These are phyloP conservation scores for Amorpha juglandis DNA, from an alignment of 2,888 invertebrate species.

Conservation along the genomic window DNA sequence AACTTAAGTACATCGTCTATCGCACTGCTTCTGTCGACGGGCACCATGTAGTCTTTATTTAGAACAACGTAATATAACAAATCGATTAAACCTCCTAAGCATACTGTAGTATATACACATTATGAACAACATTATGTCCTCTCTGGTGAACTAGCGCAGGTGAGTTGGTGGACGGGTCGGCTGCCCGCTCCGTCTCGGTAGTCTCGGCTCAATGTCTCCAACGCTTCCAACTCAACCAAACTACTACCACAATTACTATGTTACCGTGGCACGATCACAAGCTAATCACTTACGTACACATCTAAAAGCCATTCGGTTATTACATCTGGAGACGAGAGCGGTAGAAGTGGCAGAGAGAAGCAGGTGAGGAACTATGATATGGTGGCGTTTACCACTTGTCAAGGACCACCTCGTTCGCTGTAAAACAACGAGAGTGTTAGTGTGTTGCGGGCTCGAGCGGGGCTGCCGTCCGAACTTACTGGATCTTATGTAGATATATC, in stretches of 20 bases:
- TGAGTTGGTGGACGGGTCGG: conserved; percentile 53
- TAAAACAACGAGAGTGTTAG: conserved; percentile 83
- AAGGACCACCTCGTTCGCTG: conserved; percentile 89
- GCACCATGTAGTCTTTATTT: conserved; percentile 83
- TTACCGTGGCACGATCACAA: conserved; percentile 40
- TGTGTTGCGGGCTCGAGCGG: conserved; percentile 65
- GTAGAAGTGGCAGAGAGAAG: conserved; percentile 78
- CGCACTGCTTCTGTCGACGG: conserved; percentile 83
- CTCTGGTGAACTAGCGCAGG: conserved; percentile 71
- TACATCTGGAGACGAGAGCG: conserved; percentile 73
- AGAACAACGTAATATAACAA: conserved; percentile 83
- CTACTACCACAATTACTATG: too few species aligned
- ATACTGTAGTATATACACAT: conserved; percentile 84
- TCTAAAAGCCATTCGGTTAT: conserved; percentile 64
- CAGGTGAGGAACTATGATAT: conserved; percentile 79
- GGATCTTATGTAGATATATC: conserved; percentile 70
- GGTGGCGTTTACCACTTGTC: conserved; percentile 87
- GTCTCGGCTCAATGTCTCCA: conserved; percentile 42
- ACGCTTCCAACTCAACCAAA: too few species aligned
- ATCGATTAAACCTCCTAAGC: conserved; percentile 83
- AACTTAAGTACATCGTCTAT: conserved; percentile 84
- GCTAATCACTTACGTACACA: conserved; percentile 53
- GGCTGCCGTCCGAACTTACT: conserved; percentile 75
- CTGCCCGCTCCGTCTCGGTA: conserved; percentile 42
- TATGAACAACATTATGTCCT: conserved; percentile 79